Evolutionary conservation across 2,797 vertebrate species (phyloP).

Genomic region (Amniataba percoides): DNA sequence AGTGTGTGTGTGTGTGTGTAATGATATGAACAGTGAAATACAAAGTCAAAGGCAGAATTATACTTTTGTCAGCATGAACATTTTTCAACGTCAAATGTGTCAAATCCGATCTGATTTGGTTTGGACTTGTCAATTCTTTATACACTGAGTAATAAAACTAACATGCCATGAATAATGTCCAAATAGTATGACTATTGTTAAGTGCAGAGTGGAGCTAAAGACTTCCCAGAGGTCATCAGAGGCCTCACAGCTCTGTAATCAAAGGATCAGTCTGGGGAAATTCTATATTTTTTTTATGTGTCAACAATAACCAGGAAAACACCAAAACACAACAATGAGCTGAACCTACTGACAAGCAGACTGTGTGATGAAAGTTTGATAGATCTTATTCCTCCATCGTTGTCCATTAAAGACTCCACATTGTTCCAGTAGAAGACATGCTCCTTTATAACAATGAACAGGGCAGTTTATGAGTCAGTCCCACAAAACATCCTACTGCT

Average conservation of each 20-base stretch:
- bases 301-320: neutral
- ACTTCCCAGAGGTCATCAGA: neutral
- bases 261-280: neutral
- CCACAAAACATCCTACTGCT: neutral
- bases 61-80: constrained; percentile 20
- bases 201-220: neutral
- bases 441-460: neutral
- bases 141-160: neutral
- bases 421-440: neutral
- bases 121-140: neutral
- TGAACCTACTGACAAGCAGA: neutral
- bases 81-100: constrained; percentile 14
- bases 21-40: constrained; percentile 53
- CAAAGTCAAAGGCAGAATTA: constrained; percentile 43
- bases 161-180: constrained; percentile 5
- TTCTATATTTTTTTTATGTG: neutral
- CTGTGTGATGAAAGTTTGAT: neutral
- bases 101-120: constrained; percentile 4
- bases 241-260: neutral
- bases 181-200: neutral
- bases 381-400: neutral
- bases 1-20: constrained; percentile 48
- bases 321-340: neutral
- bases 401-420: neutral
- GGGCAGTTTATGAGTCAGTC: neutral